Evolutionary conservation across 2,888 invertebrate species (phyloP), one percentile per base, ranked within the genome.

Genomic region (Pteria penguin): DNA sequence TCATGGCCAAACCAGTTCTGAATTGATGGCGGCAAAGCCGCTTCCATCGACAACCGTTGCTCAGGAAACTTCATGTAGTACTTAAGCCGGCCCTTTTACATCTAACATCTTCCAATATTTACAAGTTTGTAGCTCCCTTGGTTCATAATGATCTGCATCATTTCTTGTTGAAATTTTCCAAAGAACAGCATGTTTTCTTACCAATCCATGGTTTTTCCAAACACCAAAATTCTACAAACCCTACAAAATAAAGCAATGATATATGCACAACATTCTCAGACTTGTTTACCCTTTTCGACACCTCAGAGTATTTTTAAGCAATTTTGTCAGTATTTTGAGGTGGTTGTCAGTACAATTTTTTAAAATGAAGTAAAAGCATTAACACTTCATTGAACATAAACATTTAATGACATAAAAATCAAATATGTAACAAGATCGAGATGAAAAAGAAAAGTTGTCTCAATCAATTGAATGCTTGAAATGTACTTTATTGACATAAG

Each of bases 1-100:
- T 95, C 95, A 92, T 94, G 94, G 91, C 95, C 95, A 89, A 96
- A 94, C 95, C 95, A 96, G 93, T 94, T 94, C 92, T 95, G 95
- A 92, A 95, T 84, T 36, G 86, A 80, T 65, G 83, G 81, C 74
- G 86, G 84, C 84, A 85, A 77, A 58, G 79, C 80, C 67, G 85
- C 83, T 82, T 87, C 86, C 81, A 86, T 81, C 61, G 84, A 85
- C 81, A 88, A 73, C 73, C 81, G 80, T 65, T 82, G 77, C 80
- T 87, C 87, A 73, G 86, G 86, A 79, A 82, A 84, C 85, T 84
- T 85, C 87, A 87, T 87, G 81, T 45, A 45, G 45, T 45, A 45
- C 45, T 45, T 14, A 8, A 45, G 45, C 45, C n/a, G 18, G 45
- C 45, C 45, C 45, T 45, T 45, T 45, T 45, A 45, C 45, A 45